Conservation (phyloP, 2,888 invertebrate species). For the Branchellion lobata region DNA sequence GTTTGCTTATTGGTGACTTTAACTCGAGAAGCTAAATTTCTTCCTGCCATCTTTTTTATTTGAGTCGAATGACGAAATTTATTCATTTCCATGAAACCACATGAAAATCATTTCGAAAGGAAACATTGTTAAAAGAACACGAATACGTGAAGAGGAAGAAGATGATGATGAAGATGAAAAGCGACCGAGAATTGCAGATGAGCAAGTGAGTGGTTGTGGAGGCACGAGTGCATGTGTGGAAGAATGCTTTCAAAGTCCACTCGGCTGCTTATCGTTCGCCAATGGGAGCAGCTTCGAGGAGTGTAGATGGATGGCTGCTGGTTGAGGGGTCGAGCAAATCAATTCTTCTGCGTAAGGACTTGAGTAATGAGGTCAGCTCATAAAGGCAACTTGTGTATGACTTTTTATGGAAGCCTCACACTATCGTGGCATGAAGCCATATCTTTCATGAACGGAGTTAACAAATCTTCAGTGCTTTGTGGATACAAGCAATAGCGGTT, state of each 20-base stretch:
- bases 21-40: too few relatives aligned
- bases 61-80: neutral
- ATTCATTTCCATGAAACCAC: neutral
- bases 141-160: slow-evolving; percentile 14
- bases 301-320: neutral
- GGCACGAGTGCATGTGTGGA: neutral
- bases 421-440: too few relatives aligned
- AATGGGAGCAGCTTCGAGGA: neutral
- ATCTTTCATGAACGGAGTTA: too few relatives aligned
- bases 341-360: too few relatives aligned
- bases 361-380: too few relatives aligned
- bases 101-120: neutral
- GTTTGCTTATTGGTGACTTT: neutral
- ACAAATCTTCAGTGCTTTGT: too few relatives aligned
- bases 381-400: too few relatives aligned
- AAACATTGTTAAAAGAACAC: neutral
- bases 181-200: neutral
- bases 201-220: neutral
- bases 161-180: slow-evolving; percentile 4
- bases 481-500: too few relatives aligned
- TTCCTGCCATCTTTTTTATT: too few relatives aligned
- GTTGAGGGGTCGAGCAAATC: too few relatives aligned
- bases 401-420: too few relatives aligned
- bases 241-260: neutral
- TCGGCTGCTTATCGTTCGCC: neutral